Evolutionary conservation across 2,797 vertebrate species (phyloP), one percentile per base, ranked within the genome.

Genomic region (Pogoniulus pusillus): DNA sequence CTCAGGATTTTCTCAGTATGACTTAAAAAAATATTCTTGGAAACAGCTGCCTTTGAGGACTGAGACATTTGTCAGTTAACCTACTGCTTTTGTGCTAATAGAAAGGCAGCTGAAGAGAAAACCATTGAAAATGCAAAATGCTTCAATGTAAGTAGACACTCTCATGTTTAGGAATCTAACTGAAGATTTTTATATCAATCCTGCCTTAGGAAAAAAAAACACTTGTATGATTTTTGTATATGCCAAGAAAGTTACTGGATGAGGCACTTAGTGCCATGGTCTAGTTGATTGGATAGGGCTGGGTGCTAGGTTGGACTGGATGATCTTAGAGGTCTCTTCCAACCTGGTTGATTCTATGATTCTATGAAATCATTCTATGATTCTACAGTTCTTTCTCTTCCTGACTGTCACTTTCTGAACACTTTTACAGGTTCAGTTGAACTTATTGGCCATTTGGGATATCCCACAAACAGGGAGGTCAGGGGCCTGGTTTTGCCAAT

Each of bases 11-110:
- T 90, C 59, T 78, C 34, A 81, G 24, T 23, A 37, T 0, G 2
- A 72, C 55, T 85, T 93, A 72, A 89, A 89, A 39, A 70, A 75
- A 60, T 76, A 24, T 60, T 73, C 35, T 88, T 91, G 65, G 79
- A 90, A 93, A 85, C 71, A 41, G 91, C 72, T 87, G 75, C 49
- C 76, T 69, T 69, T 81, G 66, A 73, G 81, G 78, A 80, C 63
- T 55, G 66, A 75, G 76, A 79, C 64, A 93, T 90, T 85, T 75
- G 59, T 57, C 73, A 85, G 53, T 57, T 72, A 90, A 65, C 47
- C n/a, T 74, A 75, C 57, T 80, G 51, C 34, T 87, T 90, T 45
- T 64, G 66, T 60, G 53, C 49, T 92, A 83, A 85, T 29, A 74
- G 75, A 71, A 76, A 64, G 65, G 32, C 49, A 90, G 79, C 18